These are phyloP conservation scores for Bombus turneri DNA, from an alignment of 1,140 invertebrate species.

Conservation along the genomic window DNA sequence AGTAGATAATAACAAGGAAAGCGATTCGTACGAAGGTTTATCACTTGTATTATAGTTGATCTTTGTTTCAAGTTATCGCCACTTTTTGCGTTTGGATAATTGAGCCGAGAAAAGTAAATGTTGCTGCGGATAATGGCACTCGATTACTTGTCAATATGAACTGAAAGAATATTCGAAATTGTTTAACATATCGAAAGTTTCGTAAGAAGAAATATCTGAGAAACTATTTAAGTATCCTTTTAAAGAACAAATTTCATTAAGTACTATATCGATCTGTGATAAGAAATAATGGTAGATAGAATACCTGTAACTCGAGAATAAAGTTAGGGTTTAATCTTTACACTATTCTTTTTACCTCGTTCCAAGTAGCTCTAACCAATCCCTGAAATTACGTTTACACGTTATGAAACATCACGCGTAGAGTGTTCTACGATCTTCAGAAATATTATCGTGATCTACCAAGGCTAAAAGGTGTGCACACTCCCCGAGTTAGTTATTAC, in stretches of 20 bases:
- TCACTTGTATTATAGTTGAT: neutral
- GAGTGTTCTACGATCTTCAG: neutral
- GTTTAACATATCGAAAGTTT: neutral
- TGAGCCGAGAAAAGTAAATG: neutral
- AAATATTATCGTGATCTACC: neutral
- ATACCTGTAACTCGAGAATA: neutral
- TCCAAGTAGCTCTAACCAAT: too few relatives aligned
- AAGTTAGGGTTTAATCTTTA: neutral
- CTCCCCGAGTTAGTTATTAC: neutral
- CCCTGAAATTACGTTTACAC: neutral
- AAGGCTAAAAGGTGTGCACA: neutral
- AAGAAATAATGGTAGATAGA: neutral
- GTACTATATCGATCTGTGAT: neutral
- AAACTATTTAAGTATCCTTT: neutral
- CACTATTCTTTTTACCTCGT: neutral
- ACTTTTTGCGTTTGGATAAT: neutral
- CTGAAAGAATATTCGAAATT: too few relatives aligned
- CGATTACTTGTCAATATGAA: neutral
- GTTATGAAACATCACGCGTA: constrained; percentile 5
- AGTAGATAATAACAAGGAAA: neutral
- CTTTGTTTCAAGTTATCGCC: neutral
- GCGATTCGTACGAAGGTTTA: neutral
- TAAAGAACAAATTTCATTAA: neutral
- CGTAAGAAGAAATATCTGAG: neutral
- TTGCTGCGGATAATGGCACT: neutral